Conservation (phyloP, 1,140 invertebrate genomes). For the Drosophila subpulchrella region DNA sequence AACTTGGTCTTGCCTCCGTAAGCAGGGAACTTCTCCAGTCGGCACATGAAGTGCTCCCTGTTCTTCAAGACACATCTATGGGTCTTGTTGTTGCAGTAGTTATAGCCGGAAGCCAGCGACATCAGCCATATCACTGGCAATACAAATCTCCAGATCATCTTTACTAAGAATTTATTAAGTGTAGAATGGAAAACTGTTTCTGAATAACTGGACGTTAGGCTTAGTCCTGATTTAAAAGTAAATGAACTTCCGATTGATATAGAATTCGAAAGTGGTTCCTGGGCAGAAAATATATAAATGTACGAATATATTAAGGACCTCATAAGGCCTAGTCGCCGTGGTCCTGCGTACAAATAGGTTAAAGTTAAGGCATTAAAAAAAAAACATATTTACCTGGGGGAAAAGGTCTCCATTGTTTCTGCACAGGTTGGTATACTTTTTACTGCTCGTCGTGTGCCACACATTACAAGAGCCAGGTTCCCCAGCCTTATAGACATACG, state of each 20-base stretch:
- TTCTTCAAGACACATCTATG: conserved; percentile 15
- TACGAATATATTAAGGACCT: neutral
- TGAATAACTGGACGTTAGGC: too few relatives aligned
- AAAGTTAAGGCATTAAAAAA: neutral
- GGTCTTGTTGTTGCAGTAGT: conserved; percentile 54
- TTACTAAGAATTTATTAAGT: neutral
- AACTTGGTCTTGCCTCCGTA: conserved; percentile 4
- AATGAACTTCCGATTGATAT: neutral
- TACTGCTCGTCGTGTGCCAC: conserved; percentile 25
- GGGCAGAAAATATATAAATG: neutral
- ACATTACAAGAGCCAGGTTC: conserved; percentile 20
- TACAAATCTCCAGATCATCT: neutral
- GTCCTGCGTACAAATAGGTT: neutral
- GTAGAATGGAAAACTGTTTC: too few relatives aligned
- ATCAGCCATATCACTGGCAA: neutral
- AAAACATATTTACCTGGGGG: neutral
- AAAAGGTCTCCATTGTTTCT: neutral
- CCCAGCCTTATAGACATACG: conserved; percentile 37
- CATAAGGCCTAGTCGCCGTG: neutral
- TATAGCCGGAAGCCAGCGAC: conserved; percentile 29
- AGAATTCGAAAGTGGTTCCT: too few relatives aligned
- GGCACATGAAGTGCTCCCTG: conserved; percentile 52
- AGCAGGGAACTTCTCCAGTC: neutral
- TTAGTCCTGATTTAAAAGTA: neutral
- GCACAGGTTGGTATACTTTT: neutral